A percentile compares a stretch with the other conserved stretches of the same genome.
Conservation (phyloP, 2,113 vertebrate genomes). For the Collichthys lucidus region DNA sequence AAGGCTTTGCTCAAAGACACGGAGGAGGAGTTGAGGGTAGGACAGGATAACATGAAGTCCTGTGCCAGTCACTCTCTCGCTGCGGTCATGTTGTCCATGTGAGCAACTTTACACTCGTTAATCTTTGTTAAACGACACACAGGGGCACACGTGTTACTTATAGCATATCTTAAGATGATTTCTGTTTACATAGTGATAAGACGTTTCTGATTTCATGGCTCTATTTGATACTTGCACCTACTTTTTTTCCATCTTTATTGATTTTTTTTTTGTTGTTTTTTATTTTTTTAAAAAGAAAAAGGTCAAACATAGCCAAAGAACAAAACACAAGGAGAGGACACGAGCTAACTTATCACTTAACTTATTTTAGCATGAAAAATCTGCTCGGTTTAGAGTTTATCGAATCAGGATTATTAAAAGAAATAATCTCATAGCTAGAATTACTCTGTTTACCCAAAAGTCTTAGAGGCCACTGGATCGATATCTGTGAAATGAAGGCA, state of each 20-base stretch:
- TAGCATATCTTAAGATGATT: slow-evolving; percentile 76
- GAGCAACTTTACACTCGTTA: slow-evolving; percentile 61
- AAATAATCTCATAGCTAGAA: slow-evolving; percentile 40
- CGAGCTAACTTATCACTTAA: slow-evolving; percentile 50
- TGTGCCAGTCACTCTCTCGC: slow-evolving; percentile 38
- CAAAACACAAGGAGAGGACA: slow-evolving; percentile 60
- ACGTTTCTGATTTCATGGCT: slow-evolving; percentile 55
- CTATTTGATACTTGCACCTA: slow-evolving; percentile 54
- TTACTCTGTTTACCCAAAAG: slow-evolving; percentile 53
- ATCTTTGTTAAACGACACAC: slow-evolving; percentile 67
- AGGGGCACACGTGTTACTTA: slow-evolving; percentile 67
- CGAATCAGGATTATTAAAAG: slow-evolving; percentile 38
- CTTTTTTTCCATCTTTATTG: slow-evolving; percentile 52
- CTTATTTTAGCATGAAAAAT: slow-evolving; percentile 49
- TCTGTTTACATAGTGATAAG: slow-evolving; percentile 71
- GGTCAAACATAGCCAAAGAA: slow-evolving; percentile 84
- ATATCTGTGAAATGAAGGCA: slow-evolving; percentile 64
- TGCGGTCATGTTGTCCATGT: slow-evolving; percentile 31
- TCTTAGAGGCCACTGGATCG: slow-evolving; percentile 51
- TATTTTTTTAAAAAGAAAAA: slow-evolving; percentile 50
- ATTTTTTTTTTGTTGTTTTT: slow-evolving; percentile 38
- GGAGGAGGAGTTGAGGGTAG: slow-evolving; percentile 17
- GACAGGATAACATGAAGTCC: slow-evolving; percentile 29
- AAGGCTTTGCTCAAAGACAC: slow-evolving; percentile 28
- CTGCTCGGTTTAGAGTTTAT: slow-evolving; percentile 53